These are phyloP conservation scores for Gallirallus australis DNA, from an alignment of 2,797 vertebrate genomes.

Conservation along the genomic window DNA sequence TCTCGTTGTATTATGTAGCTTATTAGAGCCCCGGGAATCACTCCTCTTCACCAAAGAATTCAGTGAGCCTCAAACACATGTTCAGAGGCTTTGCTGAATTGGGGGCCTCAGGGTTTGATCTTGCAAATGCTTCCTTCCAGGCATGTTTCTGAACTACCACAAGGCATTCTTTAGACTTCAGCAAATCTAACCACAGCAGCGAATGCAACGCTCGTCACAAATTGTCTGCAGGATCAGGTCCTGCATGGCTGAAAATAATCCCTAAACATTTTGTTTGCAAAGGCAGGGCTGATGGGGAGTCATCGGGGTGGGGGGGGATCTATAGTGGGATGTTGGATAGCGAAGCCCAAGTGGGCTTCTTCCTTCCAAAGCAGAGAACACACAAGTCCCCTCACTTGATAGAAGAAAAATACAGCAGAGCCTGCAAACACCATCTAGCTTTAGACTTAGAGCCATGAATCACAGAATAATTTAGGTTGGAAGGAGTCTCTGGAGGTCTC, in stretches of 20 bases:
- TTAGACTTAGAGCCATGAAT: constrained; percentile 16
- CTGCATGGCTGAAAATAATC: neutral
- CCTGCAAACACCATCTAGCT: neutral
- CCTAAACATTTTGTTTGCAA: neutral
- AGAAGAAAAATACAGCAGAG: neutral
- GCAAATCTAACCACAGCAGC: constrained; percentile 54
- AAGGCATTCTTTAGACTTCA: constrained; percentile 62
- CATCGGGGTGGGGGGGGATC: neutral
- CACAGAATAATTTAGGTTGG: constrained; percentile 22
- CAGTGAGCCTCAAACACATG: constrained; percentile 54
- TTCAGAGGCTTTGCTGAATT: constrained; percentile 53
- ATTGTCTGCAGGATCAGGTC: constrained; percentile 53
- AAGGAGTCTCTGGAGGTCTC: constrained; percentile 22
- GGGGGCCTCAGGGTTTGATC: constrained; percentile 59
- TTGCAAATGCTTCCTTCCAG: constrained; percentile 57
- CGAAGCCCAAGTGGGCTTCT: neutral
- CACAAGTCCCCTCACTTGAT: neutral
- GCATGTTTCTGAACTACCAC: constrained; percentile 59
- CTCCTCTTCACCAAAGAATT: constrained; percentile 63
- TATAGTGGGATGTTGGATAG: neutral
- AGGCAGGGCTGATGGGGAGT: neutral
- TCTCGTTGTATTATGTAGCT: constrained; percentile 46
- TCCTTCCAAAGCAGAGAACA: neutral
- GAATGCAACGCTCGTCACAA: constrained; percentile 26
- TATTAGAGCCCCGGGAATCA: constrained; percentile 31